These are phyloP conservation scores for Oikopleura dioica DNA, from an alignment of 23 tunicate genomes.

Conservation along the genomic window DNA sequence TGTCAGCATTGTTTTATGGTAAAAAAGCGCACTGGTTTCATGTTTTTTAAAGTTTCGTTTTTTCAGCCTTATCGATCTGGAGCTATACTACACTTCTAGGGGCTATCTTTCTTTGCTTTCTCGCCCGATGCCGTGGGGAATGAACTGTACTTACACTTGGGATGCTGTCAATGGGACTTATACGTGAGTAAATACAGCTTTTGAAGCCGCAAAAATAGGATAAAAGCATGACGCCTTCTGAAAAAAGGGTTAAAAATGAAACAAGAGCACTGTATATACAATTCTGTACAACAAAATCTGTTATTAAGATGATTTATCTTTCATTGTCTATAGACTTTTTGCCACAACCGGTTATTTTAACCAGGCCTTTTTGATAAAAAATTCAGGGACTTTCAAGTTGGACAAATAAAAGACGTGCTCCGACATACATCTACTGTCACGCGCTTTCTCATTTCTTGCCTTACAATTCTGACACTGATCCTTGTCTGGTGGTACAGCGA, in stretches of 20 bases:
- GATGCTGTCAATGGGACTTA: no score
- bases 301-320: neutral
- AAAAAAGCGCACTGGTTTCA: neutral
- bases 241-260: no score
- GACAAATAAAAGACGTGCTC: neutral
- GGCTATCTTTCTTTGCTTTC: neutral
- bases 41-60: neutral
- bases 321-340: neutral
- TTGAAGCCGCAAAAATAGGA: no score
- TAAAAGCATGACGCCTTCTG: no score
- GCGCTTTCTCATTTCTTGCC: neutral
- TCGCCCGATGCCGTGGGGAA: neutral
- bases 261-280: no score
- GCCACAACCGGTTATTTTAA: no score
- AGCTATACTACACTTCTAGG: neutral
- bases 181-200: no score
- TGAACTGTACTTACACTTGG: neutral
- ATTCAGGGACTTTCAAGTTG: no score
- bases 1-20: conserved; percentile 3
- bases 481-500: neutral
- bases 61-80: neutral
- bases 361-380: no score
- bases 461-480: neutral
- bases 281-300: no score
- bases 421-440: neutral